Percentiles rank a stretch among this genome's conserved stretches.
These are phyloP conservation scores for Ichneumoninae sp. DNA, from an alignment of 2,888 invertebrate species.

Conservation along the genomic window DNA sequence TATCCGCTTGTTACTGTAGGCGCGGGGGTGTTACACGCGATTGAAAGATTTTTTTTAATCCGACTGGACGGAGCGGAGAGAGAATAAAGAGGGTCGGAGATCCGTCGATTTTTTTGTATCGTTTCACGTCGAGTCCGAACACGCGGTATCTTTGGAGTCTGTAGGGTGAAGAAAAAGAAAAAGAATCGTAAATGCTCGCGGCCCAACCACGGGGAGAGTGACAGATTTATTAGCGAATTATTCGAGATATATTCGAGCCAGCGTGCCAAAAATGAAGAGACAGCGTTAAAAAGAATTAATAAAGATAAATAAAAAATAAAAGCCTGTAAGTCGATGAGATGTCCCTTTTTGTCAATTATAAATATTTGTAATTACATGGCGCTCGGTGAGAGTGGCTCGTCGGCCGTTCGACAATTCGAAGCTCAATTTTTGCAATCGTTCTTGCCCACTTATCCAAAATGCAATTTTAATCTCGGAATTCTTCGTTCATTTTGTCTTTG, in stretches of 20 bases:
- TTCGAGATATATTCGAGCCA: slow-evolving; percentile 1
- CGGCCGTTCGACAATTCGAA: slow-evolving; percentile 49
- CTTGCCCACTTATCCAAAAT: slow-evolving; percentile 31
- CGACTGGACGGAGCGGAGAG: slow-evolving; percentile 3
- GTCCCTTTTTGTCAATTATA: slow-evolving; percentile 76
- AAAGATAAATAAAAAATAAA: slow-evolving; percentile 14
- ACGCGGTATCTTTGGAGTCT: slow-evolving; percentile 14
- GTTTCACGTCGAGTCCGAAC: slow-evolving; percentile 13
- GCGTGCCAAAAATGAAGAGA: slow-evolving; percentile 29
- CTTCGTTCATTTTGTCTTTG: slow-evolving; percentile 26
- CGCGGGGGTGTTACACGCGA: slow-evolving; percentile 6
- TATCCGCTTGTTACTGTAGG: slow-evolving; percentile 5
- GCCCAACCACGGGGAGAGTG: not conserved
- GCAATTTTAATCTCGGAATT: slow-evolving; percentile 5
- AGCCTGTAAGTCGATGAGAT: slow-evolving; percentile 51
- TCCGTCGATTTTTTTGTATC: slow-evolving; percentile 11
- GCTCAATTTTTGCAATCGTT: slow-evolving; percentile 69
- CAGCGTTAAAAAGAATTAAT: not conserved
- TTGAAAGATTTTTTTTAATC: slow-evolving; percentile 14
- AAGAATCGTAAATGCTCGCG: not conserved
- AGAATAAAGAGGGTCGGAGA: not conserved
- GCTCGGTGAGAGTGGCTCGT: slow-evolving; percentile 1
- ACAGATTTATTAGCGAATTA: not conserved
- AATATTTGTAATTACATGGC: slow-evolving; percentile 58
- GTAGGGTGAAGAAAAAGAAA: slow-evolving; percentile 12